Evolutionary conservation across 2,113 vertebrate species (phyloP).

Genomic region (Rhabdomys dilectus): DNA sequence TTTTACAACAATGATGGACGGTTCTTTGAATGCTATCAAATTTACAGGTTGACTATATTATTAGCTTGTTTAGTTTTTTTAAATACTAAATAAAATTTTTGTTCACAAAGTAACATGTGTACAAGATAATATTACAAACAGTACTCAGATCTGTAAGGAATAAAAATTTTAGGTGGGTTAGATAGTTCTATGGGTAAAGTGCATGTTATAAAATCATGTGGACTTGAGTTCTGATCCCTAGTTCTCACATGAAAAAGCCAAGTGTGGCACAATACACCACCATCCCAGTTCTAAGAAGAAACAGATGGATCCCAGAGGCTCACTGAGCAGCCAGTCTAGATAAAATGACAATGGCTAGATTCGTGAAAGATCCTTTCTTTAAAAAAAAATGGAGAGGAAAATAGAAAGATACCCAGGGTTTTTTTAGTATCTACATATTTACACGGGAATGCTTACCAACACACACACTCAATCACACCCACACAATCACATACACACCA

Average conservation of each 20-base stretch:
- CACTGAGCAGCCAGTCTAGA: neutral
- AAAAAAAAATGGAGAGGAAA: neutral
- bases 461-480: neutral
- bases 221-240: neutral
- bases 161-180: neutral
- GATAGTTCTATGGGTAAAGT: neutral
- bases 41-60: neutral
- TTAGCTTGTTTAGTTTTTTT: neutral
- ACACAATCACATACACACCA: neutral
- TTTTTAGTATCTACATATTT: neutral
- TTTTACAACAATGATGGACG: neutral
- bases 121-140: neutral
- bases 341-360: neutral
- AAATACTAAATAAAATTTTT: constrained; percentile 5
- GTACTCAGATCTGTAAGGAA: neutral
- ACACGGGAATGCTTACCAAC: neutral
- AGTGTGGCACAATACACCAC: neutral
- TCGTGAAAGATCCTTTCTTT: neutral
- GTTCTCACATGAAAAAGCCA: neutral
- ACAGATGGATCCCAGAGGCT: neutral
- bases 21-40: neutral
- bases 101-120: neutral
- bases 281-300: no score
- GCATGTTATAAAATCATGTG: neutral
- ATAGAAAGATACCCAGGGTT: neutral